phyloP scores from a whole-genome alignment of 1,140 invertebrate species.

The Drosophila subpulchrella region DNA sequence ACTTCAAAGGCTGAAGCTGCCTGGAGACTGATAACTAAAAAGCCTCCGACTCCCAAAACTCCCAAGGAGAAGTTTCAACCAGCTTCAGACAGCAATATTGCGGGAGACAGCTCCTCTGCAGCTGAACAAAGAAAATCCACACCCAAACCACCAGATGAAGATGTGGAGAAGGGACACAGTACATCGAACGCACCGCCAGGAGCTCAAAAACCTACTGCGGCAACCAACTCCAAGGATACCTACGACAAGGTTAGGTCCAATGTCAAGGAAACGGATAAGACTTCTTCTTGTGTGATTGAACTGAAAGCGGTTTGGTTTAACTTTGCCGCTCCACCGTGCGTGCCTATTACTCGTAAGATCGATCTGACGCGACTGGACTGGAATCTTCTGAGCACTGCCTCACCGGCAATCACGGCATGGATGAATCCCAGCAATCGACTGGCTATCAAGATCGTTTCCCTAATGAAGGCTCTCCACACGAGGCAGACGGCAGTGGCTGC shows the following conservation, averaged over 20 bases:
- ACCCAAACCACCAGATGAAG: conserved; percentile 68
- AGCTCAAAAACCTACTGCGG: conserved; percentile 22
- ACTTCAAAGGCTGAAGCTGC: conserved; percentile 79
- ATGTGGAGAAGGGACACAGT: conserved; percentile 68
- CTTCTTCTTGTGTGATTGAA: conserved; percentile 93
- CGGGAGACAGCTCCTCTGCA: conserved; percentile 33
- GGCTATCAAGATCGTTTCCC: conserved; percentile 91
- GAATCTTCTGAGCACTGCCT: conserved; percentile 97
- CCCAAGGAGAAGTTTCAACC: conserved; percentile 76
- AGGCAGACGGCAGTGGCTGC: conserved; percentile 95
- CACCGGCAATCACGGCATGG: conserved; percentile 98
- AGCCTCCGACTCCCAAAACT: conserved; percentile 81
- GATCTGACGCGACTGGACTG: conserved; percentile 97
- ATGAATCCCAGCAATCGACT: conserved; percentile 97
- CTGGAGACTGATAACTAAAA: conserved; percentile 77
- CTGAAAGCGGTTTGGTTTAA: conserved; percentile 98
- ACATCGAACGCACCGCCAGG: conserved; percentile 14
- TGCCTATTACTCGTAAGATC: conserved; percentile 97
- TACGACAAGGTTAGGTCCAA: conserved; percentile 78
- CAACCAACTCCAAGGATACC: conserved; percentile 43
- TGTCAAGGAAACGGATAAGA: conserved; percentile 85
- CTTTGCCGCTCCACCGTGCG: conserved; percentile 97
- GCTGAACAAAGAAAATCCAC: conserved; percentile 57
- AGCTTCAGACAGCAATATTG: conserved; percentile 61
- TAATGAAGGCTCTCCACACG: conserved; percentile 90